Conservation (phyloP, 2,888 invertebrate genomes). For the Erebia palarica region DNA sequence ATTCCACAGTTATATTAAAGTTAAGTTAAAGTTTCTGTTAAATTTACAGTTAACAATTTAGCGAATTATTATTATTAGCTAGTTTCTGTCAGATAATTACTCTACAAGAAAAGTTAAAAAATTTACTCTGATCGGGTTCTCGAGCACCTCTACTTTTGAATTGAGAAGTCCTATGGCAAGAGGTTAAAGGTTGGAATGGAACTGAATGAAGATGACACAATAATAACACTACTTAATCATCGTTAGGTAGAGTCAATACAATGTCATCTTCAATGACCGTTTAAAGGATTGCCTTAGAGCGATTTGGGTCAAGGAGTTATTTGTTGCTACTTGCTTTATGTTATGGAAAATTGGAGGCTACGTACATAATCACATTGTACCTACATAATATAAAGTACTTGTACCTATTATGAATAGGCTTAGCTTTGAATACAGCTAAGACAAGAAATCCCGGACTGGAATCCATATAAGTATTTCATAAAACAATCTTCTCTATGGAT, state of each 20-base stretch:
- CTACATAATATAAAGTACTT: not conserved
- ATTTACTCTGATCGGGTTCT: not conserved
- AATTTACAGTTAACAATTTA: too few species aligned
- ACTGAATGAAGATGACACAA: conserved; percentile 21
- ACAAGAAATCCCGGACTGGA: too few species aligned
- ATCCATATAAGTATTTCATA: too few species aligned
- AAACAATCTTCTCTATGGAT: too few species aligned
- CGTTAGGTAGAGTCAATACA: conserved; percentile 31
- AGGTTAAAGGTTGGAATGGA: too few species aligned
- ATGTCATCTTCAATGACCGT: conserved; percentile 37
- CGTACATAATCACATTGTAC: not conserved
- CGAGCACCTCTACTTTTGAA: not conserved
- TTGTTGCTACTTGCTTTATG: conserved; percentile 13
- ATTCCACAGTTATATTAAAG: too few species aligned
- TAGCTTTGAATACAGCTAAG: not conserved
- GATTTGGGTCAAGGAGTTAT: conserved; percentile 41
- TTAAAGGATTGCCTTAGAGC: conserved; percentile 39
- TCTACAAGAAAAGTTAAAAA: too few species aligned
- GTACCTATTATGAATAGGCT: not conserved
- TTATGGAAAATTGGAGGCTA: conserved; percentile 30
- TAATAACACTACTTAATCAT: conserved; percentile 40
- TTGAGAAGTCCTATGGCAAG: too few species aligned
- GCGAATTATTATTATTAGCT: too few species aligned
- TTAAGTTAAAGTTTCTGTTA: too few species aligned
- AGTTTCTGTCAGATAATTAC: too few species aligned